phyloP scores from a whole-genome alignment of 2,113 vertebrate genomes.

The Hassar affinis region DNA sequence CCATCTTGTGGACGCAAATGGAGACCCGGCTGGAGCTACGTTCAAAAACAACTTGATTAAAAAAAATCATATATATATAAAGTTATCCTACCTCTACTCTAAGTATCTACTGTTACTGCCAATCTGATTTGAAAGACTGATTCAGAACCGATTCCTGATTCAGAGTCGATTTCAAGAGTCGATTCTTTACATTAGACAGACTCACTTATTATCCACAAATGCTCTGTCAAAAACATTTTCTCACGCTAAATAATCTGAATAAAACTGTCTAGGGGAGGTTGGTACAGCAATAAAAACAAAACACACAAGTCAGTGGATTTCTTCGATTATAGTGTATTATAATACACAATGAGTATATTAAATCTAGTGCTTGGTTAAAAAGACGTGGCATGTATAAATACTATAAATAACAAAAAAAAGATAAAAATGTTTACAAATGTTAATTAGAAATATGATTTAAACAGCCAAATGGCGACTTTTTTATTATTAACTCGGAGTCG shows the following conservation, averaged over 20 bases:
- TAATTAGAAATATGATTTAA: neutral
- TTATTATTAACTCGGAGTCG: neutral
- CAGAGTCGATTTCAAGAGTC: neutral
- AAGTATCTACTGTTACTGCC: neutral
- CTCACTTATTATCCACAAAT: neutral
- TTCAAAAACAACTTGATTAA: neutral
- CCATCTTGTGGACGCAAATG: slow-evolving; percentile 36
- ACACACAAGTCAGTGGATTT: neutral
- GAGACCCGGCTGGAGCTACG: neutral
- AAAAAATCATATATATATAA: neutral
- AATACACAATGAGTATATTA: too few species aligned
- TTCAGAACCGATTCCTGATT: neutral
- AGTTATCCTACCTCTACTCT: neutral
- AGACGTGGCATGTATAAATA: neutral
- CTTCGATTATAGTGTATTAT: too few species aligned
- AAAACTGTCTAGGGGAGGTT: neutral
- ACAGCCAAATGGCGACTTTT: neutral
- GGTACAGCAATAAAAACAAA: neutral
- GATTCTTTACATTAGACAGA: neutral
- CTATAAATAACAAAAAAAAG: neutral
- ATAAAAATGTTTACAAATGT: neutral
- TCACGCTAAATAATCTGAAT: neutral
- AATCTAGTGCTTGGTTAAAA: neutral
- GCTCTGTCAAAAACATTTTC: neutral
- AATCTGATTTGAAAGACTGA: neutral